A percentile compares a stretch with the other conserved stretches of the same genome.
phyloP scores from a whole-genome alignment of 2,113 vertebrate species.

The Bufo gargarizans region DNA sequence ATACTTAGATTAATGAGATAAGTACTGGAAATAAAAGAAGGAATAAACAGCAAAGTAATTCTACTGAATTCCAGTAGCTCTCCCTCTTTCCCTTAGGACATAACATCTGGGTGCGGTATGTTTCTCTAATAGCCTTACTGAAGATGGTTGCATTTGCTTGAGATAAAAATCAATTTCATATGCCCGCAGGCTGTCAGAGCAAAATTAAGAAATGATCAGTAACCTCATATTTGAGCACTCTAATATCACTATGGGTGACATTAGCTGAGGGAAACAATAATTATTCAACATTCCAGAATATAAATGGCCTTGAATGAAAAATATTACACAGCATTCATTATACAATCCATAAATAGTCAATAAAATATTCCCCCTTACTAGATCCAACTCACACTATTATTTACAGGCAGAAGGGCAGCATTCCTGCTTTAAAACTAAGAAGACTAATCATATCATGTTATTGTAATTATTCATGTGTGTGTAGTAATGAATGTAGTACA shows the following conservation, averaged over 20 bases:
- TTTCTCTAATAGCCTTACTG: conserved; percentile 38
- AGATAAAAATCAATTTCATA: conserved; percentile 51
- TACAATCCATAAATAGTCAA: not conserved
- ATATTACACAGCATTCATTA: conserved; percentile 30
- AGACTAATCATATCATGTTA: not conserved
- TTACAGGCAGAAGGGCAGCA: not conserved
- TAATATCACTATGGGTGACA: conserved; percentile 34
- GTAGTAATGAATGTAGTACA: too few relatives aligned
- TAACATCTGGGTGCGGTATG: conserved; percentile 43
- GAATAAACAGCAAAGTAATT: not conserved
- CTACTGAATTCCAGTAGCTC: not conserved
- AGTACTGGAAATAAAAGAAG: not conserved
- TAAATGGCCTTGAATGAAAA: conserved; percentile 29
- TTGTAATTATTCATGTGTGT: not conserved
- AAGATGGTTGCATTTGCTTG: conserved; percentile 29
- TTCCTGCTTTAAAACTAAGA: not conserved
- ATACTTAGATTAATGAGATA: not conserved
- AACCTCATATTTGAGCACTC: conserved; percentile 34
- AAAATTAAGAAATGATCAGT: conserved; percentile 53
- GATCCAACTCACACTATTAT: not conserved
- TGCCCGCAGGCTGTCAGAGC: conserved; percentile 18
- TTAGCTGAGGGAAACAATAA: conserved; percentile 50
- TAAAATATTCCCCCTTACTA: not conserved
- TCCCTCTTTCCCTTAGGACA: conserved; percentile 1
- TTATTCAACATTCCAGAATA: conserved; percentile 48